Base-by-base conservation (phyloP, 1,140 invertebrate species). In the Drosophila pruinosa region DNA sequence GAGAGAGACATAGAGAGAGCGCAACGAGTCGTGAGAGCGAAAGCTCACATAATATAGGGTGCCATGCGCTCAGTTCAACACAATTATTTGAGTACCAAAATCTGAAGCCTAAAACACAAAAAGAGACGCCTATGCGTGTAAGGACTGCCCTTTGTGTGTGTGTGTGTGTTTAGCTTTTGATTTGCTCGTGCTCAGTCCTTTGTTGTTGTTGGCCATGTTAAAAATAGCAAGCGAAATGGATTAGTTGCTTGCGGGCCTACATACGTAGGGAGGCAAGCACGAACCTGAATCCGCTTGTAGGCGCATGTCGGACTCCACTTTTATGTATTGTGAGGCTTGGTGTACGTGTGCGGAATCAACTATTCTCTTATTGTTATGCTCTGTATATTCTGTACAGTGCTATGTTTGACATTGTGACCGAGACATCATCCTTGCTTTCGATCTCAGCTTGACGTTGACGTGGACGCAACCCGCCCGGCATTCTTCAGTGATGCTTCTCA, bases 161-260 rank as follows among this genome's bases (percentile, higher is more conserved):
- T 50, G 56, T 56, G 50, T 72, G 50, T 48, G 68, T 65, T 73
- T 63, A 71, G 72, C 76, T 73, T 71, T 79, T 78, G 79, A 83
- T 83, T 83, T 83, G 79, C 58, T 61, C 65, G 58, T 58, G 24
- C n/a, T n/a, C n/a, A n/a, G n/a, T n/a, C n/a, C n/a, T n/a, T 26
- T 59, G 38, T 69, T 78, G 63, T 74, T 78, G 62, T 74, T 70
- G 56, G 69, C 62, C 81, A 70, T 86, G 81, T 86, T 85, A 86
- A 85, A 85, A 85, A 85, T 86, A 85, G 81, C 80, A 73, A 68
- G 73, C 69, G 81, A 76, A 81, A 85, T 85, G 80, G 80, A 85
- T 81, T 85, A 85, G 73, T 86, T 75, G 59, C 78, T 68, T 47
- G 52, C 56, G 59, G 39, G 26, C 61, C 48, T 39, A 63, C 45